Evolutionary conservation across 1,140 invertebrate genomes (phyloP), one percentile per base, ranked within the genome.

Genomic region (Armadillidium nasatum): DNA sequence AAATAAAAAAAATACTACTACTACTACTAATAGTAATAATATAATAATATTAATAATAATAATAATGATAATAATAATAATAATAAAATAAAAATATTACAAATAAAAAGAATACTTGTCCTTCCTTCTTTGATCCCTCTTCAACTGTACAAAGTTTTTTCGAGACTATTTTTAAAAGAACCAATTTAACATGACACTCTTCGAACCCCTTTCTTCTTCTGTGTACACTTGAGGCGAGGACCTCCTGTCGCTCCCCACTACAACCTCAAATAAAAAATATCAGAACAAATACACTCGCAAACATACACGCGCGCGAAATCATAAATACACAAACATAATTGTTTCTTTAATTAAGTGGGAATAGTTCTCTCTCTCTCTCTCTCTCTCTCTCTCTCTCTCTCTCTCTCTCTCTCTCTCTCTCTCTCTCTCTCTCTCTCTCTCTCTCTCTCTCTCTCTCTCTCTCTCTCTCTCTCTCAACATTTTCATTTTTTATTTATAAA

Each of bases 101-200:
- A 60, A 13, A 15, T 60, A 60, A 13, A 15, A 15, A 15, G 11
- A 15, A 15, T 2, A 19, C 2, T 60, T 60, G 50, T 60, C 7
- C 7, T 19, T 7, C 19, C 7, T 13, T 60, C 50, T 60, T 4
- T 60, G 6, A 33, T 60, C 50, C 19, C 19, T 60, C 11, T 19
- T 60, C 50, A 60, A 60, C 50, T 3, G 7, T 60, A 60, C 11
- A 13, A 19, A 60, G 50, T 13, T 13, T 60, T 7, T 19, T 60
- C 2, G 50, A 60, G 19, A 3, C 19, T 15, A 60, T 13, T 60
- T 19, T 19, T 60, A 60, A 2, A 60, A 60, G 50, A 60, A 60
- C 50, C 50, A 60, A 60, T 60, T 60, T 60, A 60, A 60, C 19
- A 60, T 13, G 50, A 60, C 50, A 60, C 50, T 60, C 19, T 60